Conservation (phyloP, 2,797 vertebrate species). For the Atherinosoma microstoma region DNA sequence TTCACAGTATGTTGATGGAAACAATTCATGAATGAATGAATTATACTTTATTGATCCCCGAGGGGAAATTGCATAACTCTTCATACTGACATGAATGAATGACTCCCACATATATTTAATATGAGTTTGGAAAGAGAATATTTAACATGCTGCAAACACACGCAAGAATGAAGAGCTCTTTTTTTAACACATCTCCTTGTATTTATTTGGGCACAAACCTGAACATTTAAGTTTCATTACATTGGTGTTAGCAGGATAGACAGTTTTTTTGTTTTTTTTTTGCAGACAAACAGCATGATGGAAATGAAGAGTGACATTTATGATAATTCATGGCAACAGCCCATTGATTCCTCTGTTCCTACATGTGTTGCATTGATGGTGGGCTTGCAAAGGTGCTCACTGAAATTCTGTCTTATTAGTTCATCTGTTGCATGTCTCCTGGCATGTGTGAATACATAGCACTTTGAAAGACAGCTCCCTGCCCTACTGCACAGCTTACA, state of each 20-base stretch:
- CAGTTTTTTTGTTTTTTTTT: background rate
- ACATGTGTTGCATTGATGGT: conserved; percentile 16
- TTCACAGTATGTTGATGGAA: too few relatives aligned
- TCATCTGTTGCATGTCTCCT: background rate
- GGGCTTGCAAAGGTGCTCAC: background rate
- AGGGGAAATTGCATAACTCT: too few relatives aligned
- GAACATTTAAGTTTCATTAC: conserved; percentile 9
- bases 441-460: background rate
- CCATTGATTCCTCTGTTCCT: conserved; percentile 16
- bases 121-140: too few relatives aligned
- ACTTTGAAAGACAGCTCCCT: background rate
- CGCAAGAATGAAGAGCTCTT: background rate
- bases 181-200: background rate
- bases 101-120: too few relatives aligned
- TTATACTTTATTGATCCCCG: too few relatives aligned
- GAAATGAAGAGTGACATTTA: conserved; percentile 16
- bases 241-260: conserved; percentile 27
- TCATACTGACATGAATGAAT: too few relatives aligned
- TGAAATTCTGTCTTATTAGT: background rate
- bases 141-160: too few relatives aligned
- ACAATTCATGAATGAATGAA: too few relatives aligned
- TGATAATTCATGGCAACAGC: conserved; percentile 15
- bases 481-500: background rate
- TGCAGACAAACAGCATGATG: conserved; percentile 12
- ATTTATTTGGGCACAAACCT: background rate